Evolutionary conservation across 2,797 vertebrate species (phyloP).

Genomic region (Phalanger gymnotis): DNA sequence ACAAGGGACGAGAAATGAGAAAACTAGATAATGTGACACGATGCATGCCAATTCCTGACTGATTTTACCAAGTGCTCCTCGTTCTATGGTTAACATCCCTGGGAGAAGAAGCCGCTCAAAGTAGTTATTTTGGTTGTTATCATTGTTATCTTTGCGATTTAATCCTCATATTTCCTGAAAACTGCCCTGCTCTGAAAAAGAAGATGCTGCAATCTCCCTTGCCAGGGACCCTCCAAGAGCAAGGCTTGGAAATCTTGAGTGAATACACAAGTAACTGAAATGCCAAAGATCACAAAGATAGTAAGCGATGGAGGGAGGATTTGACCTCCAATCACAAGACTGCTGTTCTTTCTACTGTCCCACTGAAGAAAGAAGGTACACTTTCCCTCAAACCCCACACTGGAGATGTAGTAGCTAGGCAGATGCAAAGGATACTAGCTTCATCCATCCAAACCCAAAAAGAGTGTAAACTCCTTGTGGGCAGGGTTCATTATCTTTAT

Average conservation of each 20-base stretch:
- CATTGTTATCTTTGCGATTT: neutral
- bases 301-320: neutral
- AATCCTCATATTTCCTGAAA: neutral
- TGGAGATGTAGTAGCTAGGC: neutral
- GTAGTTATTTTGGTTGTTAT: neutral
- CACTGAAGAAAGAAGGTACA: neutral
- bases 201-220: neutral
- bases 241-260: neutral
- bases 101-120: neutral
- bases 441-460: neutral
- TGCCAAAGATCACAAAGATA: neutral
- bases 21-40: neutral
- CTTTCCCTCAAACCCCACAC: neutral
- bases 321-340: neutral
- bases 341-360: neutral
- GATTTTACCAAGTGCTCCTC: neutral
- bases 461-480: neutral
- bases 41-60: neutral
- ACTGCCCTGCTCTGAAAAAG: neutral
- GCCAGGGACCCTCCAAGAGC: neutral
- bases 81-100: neutral
- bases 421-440: neutral
- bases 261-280: neutral
- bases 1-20: neutral
- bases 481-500: neutral